phyloP scores from a whole-genome alignment of 1,140 invertebrate species.

The Brachionus sp. region DNA sequence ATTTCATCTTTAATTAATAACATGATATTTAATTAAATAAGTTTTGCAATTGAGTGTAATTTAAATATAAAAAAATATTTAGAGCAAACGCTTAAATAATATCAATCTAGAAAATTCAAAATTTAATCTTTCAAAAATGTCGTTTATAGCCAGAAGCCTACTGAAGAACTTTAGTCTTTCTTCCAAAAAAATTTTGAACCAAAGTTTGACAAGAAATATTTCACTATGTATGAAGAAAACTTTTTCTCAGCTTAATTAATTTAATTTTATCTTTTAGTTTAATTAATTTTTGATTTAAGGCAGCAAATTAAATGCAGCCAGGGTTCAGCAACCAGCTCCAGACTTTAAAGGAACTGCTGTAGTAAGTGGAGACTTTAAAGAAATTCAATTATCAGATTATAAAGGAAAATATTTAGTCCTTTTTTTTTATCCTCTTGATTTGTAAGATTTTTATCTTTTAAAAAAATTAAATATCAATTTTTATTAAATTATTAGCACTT shows the following conservation, averaged over 20 bases:
- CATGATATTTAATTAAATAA: not conserved
- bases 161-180: not conserved
- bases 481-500: constrained; percentile 63
- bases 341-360: constrained; percentile 76
- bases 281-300: not conserved
- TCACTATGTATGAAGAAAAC: constrained; percentile 3
- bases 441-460: constrained; percentile 54
- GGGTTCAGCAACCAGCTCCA: constrained; percentile 65
- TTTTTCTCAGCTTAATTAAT: not conserved
- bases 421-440: constrained; percentile 94
- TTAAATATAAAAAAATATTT: not conserved
- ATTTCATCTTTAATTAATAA: too few species aligned
- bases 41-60: not conserved
- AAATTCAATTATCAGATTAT: constrained; percentile 80
- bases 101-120: constrained; percentile 8
- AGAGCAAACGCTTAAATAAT: not conserved
- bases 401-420: constrained; percentile 90
- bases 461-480: not conserved
- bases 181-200: not conserved
- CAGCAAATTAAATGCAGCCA: not conserved
- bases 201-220: not conserved
- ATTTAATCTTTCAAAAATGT: constrained; percentile 13
- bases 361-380: constrained; percentile 84
- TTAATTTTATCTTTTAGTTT: not conserved
- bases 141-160: constrained; percentile 12